Base-by-base conservation (phyloP, 2,113 vertebrate species). In the Ameiurus melas region DNA sequence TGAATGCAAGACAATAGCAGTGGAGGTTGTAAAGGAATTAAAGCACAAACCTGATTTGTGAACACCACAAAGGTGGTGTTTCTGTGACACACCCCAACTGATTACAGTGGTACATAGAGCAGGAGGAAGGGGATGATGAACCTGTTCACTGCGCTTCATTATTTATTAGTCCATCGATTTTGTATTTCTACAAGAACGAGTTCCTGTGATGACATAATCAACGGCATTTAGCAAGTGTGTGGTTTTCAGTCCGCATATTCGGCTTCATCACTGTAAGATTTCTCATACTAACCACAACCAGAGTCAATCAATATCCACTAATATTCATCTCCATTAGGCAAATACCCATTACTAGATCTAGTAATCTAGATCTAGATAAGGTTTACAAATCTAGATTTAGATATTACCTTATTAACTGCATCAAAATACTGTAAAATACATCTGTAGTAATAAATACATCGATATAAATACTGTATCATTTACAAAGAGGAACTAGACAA, bases 91-190 rank as follows among this genome's bases (percentile, higher is more conserved):
- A 12, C 13, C 25, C 17, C 43, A 51, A 25, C 43, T 78, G 25
- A 78, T 43, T 27, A 78, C 43, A 78, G 25, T 27, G 43, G 10
- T 14, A 51, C 27, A 22, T 25, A 25, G 6, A 36, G 43, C 81
- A 17, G 68, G 30, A 20, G 47, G 16, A 12, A 39, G 73, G 1
- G 36, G 17, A 53, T 27, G 55, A 60, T 81, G 25, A 70, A 13
- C 33, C n/a, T 53, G 33, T 86, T 80, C 51, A 55, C 47, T 80
- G n/a, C 55, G 47, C 51, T 81, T 55, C 77, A 86, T 86, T 64
- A 78, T 86, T 47, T 77, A 62, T 78, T 39, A 43, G 33, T 27
- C 2, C 33, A 47, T 7, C 7, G 20, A 39, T 47, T 86, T 19
- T 30, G 43, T 83, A 20, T 43, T 51, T 51, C 60, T 17, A n/a